phyloP scores from a whole-genome alignment of 1,140 invertebrate species.

The Drosophila suzukii region DNA sequence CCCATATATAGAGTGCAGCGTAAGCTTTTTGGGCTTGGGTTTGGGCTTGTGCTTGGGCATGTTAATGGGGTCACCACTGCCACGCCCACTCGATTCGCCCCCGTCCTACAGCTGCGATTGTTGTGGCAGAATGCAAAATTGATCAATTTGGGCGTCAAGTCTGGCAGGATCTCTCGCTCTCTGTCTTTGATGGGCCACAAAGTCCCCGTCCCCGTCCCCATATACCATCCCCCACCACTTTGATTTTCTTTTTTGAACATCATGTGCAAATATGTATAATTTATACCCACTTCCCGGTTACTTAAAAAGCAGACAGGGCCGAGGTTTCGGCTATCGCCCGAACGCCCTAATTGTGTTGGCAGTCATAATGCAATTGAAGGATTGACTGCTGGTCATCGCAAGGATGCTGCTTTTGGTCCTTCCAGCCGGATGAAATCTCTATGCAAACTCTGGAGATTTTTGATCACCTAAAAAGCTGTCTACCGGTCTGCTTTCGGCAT shows the following conservation, averaged over 20 bases:
- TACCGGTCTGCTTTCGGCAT: no score
- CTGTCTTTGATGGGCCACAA: neutral
- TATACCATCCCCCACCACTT: neutral
- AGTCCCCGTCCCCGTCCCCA: neutral
- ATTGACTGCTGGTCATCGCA: conserved; percentile 3
- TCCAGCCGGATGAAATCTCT: no score
- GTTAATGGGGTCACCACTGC: conserved; percentile 55
- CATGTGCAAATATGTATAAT: conserved; percentile 34
- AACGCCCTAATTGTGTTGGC: conserved; percentile 38
- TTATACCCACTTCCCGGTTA: conserved; percentile 15
- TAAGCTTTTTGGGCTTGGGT: conserved; percentile 34
- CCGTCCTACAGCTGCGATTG: conserved; percentile 35
- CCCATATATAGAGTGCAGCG: conserved; percentile 38
- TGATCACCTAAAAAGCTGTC: no score
- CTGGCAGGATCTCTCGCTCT: conserved; percentile 17
- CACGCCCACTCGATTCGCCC: conserved; percentile 11
- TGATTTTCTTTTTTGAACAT: neutral
- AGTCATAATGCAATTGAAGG: conserved; percentile 31
- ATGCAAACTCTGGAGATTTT: no score
- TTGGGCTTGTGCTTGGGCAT: conserved; percentile 18
- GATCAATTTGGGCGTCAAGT: conserved; percentile 63
- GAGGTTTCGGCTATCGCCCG: conserved; percentile 15
- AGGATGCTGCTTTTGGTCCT: neutral
- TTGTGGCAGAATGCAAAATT: conserved; percentile 68
- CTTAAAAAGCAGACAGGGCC: neutral